Conservation (phyloP, 1,140 invertebrate species). For the Pentalonia nigronervosa region DNA sequence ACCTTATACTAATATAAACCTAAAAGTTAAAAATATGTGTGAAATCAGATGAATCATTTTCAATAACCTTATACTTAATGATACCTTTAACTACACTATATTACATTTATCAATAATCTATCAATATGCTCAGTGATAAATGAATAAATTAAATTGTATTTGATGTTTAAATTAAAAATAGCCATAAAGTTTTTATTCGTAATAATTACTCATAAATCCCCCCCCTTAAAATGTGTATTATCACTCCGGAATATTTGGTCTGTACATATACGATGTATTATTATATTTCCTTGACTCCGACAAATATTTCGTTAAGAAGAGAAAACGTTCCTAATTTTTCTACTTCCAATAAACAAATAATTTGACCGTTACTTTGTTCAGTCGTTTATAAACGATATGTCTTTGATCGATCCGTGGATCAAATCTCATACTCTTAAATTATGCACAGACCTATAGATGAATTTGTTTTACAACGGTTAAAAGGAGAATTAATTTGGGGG, state of each 20-base stretch:
- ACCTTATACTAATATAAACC: too few species aligned
- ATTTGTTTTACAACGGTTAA: neutral
- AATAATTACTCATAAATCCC: neutral
- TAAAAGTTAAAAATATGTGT: too few species aligned
- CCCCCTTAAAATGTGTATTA: neutral
- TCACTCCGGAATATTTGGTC: neutral
- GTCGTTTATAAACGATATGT: neutral
- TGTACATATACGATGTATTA: too few species aligned
- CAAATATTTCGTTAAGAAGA: neutral
- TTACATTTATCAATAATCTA: too few species aligned
- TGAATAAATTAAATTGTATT: too few species aligned
- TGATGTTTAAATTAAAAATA: neutral
- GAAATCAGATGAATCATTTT: too few species aligned
- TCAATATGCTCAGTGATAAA: neutral
- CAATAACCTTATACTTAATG: too few species aligned
- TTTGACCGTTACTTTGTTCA: neutral
- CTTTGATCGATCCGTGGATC: neutral
- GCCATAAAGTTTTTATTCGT: neutral
- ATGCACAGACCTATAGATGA: neutral
- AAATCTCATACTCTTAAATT: neutral
- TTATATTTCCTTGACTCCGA: neutral
- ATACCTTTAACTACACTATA: too few species aligned
- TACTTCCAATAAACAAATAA: neutral
- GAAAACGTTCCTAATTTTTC: neutral
- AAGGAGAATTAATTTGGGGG: neutral